Conservation (phyloP, 2,797 vertebrate genomes). For the Pyrocephalus nanus region DNA sequence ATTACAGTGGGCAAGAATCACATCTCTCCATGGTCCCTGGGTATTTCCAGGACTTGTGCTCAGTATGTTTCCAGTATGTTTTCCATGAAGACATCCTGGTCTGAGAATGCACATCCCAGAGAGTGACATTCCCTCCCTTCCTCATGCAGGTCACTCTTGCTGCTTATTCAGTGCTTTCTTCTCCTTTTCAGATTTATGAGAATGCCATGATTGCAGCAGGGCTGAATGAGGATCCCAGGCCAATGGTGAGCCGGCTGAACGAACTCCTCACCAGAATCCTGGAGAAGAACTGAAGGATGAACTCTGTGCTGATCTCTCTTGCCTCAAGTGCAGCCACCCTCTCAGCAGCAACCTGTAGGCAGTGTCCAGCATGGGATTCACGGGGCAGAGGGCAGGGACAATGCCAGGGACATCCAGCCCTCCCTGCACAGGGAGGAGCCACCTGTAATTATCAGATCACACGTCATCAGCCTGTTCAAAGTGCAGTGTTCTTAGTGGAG, state of each 20-base stretch:
- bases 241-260: slow-evolving; percentile 90
- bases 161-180: background rate
- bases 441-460: background rate
- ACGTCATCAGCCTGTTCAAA: background rate
- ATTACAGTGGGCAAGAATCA: background rate
- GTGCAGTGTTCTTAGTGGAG: background rate
- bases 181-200: slow-evolving; percentile 87
- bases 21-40: background rate
- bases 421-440: background rate
- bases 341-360: background rate
- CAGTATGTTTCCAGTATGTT: background rate
- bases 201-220: slow-evolving; percentile 97
- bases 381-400: background rate
- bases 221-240: slow-evolving; percentile 90
- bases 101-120: background rate
- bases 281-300: slow-evolving; percentile 80
- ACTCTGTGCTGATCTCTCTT: background rate
- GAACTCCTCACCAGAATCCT: slow-evolving; percentile 88
- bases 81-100: background rate
- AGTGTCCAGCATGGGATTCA: background rate
- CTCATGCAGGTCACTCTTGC: background rate
- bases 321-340: background rate
- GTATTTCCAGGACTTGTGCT: background rate
- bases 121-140: background rate
- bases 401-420: background rate